Conservation (phyloP, 2,888 invertebrate genomes). For the Drosophila quinaria region DNA sequence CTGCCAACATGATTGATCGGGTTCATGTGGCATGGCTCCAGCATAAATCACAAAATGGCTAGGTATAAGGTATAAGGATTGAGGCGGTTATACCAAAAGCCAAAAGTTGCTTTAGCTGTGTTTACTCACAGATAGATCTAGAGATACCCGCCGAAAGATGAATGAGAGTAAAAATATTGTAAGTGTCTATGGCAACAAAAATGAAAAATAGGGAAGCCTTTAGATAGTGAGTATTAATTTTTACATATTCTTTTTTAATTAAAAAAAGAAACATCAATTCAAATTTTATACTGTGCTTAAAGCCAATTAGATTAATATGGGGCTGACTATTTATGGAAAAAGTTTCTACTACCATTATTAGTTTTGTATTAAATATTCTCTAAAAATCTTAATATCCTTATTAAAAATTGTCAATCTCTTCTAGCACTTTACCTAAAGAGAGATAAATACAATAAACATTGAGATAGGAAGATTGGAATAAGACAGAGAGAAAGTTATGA, state of each 20-base stretch:
- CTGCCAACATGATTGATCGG: slow-evolving; percentile 52
- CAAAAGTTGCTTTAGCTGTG: neutral
- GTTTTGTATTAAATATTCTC: no score
- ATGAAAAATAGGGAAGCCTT: neutral
- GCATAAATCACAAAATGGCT: slow-evolving; percentile 30
- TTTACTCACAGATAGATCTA: neutral
- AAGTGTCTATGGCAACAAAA: neutral
- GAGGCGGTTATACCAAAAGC: neutral
- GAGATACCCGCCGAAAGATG: neutral
- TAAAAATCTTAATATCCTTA: neutral
- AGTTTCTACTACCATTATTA: no score
- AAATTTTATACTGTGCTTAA: no score
- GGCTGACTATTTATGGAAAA: no score
- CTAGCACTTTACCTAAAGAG: neutral
- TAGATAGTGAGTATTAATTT: neutral
- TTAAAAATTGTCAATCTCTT: slow-evolving; percentile 1
- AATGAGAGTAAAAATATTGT: neutral
- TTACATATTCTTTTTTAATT: neutral
- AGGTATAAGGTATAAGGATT: neutral
- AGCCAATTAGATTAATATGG: no score
- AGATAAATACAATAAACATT: neutral
- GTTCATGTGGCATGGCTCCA: slow-evolving; percentile 9
- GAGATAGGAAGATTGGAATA: neutral
- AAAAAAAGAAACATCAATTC: no score
- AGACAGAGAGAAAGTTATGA: neutral